Conservation (phyloP, 2,888 invertebrate genomes). For the Drosophila meridiana region DNA sequence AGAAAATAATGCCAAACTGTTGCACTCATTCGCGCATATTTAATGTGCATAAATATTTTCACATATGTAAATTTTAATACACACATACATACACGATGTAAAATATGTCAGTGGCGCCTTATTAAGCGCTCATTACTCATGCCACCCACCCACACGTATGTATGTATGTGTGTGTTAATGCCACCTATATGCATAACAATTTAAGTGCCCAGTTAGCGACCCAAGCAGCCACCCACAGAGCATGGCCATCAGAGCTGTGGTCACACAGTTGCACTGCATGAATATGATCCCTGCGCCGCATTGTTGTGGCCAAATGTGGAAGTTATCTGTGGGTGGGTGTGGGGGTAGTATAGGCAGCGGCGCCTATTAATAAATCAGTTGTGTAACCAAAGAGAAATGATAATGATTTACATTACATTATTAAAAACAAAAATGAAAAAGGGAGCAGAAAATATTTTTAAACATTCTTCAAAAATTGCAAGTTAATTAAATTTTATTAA, state of each 20-base stretch:
- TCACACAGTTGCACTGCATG: slow-evolving; percentile 54
- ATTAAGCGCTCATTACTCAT: slow-evolving; percentile 74
- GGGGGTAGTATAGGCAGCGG: background rate
- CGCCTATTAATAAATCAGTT: slow-evolving; percentile 26
- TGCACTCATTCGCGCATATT: slow-evolving; percentile 52
- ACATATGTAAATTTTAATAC: slow-evolving; percentile 55
- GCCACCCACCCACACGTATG: slow-evolving; percentile 17
- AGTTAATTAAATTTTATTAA: slow-evolving; percentile 18
- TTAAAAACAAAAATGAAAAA: background rate
- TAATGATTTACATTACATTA: background rate
- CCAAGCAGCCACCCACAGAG: background rate
- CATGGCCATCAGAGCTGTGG: slow-evolving; percentile 49
- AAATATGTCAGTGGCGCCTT: slow-evolving; percentile 57
- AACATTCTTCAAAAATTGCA: slow-evolving; percentile 1
- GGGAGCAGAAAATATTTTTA: background rate
- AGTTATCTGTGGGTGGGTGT: slow-evolving; percentile 6
- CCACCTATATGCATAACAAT: slow-evolving; percentile 17
- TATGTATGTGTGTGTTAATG: background rate
- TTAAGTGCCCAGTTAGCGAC: slow-evolving; percentile 31
- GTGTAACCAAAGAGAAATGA: slow-evolving; percentile 13
- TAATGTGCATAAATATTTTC: slow-evolving; percentile 65
- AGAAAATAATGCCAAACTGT: slow-evolving; percentile 35
- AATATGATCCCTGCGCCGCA: slow-evolving; percentile 51
- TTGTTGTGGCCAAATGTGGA: slow-evolving; percentile 58
- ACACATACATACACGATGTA: slow-evolving; percentile 11